phyloP scores from a whole-genome alignment of 2,888 invertebrate genomes.

The Scaptomyza caliginosa region DNA sequence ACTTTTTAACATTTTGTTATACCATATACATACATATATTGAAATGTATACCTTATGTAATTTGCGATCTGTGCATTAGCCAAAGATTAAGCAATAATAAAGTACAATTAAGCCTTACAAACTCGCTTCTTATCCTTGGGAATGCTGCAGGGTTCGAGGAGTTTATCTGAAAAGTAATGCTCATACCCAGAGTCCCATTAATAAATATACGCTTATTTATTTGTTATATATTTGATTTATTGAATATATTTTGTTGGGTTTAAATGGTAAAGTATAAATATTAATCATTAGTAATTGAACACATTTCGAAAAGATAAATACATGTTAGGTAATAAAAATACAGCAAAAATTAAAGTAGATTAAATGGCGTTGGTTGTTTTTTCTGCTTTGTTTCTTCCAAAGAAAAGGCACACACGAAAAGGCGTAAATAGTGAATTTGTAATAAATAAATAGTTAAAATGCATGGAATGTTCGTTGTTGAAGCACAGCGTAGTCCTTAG shows the following conservation, averaged over 20 bases:
- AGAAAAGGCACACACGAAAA: slow-evolving; percentile 40
- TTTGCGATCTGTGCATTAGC: slow-evolving; percentile 78
- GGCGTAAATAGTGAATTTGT: slow-evolving; percentile 13
- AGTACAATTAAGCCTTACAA: slow-evolving; percentile 50
- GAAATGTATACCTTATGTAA: slow-evolving; percentile 37
- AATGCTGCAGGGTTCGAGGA: too few relatives aligned
- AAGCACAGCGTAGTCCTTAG: slow-evolving; percentile 33
- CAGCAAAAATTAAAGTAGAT: not conserved
- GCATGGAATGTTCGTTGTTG: slow-evolving; percentile 70
- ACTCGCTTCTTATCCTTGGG: not conserved
- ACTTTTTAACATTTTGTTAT: slow-evolving; percentile 47
- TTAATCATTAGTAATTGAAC: slow-evolving; percentile 50
- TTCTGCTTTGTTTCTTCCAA: slow-evolving; percentile 1
- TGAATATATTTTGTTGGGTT: slow-evolving; percentile 48
- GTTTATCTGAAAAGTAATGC: too few relatives aligned
- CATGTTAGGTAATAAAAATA: slow-evolving; percentile 1
- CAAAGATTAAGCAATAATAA: slow-evolving; percentile 81
- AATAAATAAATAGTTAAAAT: slow-evolving; percentile 52
- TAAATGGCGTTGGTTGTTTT: slow-evolving; percentile 15
- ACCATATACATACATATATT: slow-evolving; percentile 14
- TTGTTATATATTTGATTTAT: slow-evolving; percentile 37
- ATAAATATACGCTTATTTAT: too few relatives aligned
- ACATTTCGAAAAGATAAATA: slow-evolving; percentile 30
- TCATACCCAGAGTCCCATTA: too few relatives aligned
- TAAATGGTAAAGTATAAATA: slow-evolving; percentile 31